phyloP scores from a whole-genome alignment of 2,888 invertebrate genomes.

The Panzeria rudis region DNA sequence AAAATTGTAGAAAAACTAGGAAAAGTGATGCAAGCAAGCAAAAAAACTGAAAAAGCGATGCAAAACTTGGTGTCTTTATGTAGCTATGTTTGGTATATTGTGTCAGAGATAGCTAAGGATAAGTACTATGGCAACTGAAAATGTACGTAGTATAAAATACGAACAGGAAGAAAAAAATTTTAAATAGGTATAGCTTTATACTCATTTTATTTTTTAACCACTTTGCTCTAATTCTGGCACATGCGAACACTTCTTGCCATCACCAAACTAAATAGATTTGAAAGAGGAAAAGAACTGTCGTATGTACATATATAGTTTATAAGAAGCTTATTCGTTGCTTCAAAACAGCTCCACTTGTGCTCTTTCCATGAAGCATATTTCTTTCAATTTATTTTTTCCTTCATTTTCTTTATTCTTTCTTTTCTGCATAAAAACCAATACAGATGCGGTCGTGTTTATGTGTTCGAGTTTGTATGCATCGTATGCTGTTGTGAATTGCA shows the following conservation, averaged over 20 bases:
- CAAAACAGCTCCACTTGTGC: slow-evolving; percentile 24
- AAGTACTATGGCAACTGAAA: slow-evolving; percentile 65
- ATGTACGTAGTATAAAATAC: slow-evolving; percentile 16
- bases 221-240: slow-evolving; percentile 35
- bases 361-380: slow-evolving; percentile 36
- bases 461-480: slow-evolving; percentile 43
- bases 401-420: slow-evolving; percentile 11
- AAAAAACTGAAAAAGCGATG: too few relatives aligned
- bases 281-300: neutral
- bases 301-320: slow-evolving; percentile 3
- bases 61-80: slow-evolving; percentile 22
- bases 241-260: slow-evolving; percentile 19
- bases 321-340: slow-evolving; percentile 39
- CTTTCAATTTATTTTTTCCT: slow-evolving; percentile 12
- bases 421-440: slow-evolving; percentile 23
- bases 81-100: slow-evolving; percentile 11
- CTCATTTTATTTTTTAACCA: slow-evolving; percentile 26
- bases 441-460: slow-evolving; percentile 26
- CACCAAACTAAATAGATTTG: slow-evolving; percentile 27
- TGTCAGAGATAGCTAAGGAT: slow-evolving; percentile 68
- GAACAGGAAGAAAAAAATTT: neutral
- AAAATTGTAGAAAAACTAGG: slow-evolving; percentile 54
- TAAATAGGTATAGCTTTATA: slow-evolving; percentile 1
- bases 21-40: slow-evolving; percentile 14
- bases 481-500: slow-evolving; percentile 72